These are phyloP conservation scores for Laticauda laticaudata DNA, from an alignment of 2,113 vertebrate genomes.

Conservation along the genomic window DNA sequence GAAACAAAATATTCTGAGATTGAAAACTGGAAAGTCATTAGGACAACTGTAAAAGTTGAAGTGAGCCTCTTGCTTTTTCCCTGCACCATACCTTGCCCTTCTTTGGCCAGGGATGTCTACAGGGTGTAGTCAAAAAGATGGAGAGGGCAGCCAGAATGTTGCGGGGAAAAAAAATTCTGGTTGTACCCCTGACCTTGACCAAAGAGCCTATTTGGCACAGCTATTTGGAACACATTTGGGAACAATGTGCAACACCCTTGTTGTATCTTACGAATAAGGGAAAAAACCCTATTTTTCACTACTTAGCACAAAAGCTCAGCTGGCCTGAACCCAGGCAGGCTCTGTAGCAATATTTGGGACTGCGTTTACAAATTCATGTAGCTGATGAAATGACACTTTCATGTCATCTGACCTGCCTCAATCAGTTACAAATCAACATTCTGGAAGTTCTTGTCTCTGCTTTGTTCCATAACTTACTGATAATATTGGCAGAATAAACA, in stretches of 20 bases:
- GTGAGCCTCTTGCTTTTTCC: not conserved
- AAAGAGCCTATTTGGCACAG: not conserved
- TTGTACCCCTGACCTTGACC: not conserved
- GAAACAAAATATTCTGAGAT: not conserved
- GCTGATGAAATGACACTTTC: not conserved
- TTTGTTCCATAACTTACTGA: not conserved
- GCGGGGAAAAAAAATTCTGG: not conserved
- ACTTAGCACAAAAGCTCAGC: not conserved
- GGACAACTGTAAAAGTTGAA: not conserved
- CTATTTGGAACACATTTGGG: not conserved
- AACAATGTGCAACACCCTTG: not conserved
- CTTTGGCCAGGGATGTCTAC: not conserved
- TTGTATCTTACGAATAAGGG: not conserved
- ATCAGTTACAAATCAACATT: not conserved
- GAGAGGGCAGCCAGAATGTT: not conserved
- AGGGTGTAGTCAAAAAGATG: not conserved
- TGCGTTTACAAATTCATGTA: not conserved
- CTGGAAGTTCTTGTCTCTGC: not conserved
- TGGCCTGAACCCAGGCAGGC: not conserved
- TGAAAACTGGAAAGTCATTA: not conserved
- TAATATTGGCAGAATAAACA: not conserved
- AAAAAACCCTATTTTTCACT: too few relatives aligned
- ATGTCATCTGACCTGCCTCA: not conserved
- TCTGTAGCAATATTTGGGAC: not conserved
- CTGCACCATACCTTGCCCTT: not conserved